Percentiles rank a stretch among this genome's conserved stretches.
Evolutionary conservation across 2,113 vertebrate species (phyloP).

Genomic region (Sinocyclocheilus grahami): DNA sequence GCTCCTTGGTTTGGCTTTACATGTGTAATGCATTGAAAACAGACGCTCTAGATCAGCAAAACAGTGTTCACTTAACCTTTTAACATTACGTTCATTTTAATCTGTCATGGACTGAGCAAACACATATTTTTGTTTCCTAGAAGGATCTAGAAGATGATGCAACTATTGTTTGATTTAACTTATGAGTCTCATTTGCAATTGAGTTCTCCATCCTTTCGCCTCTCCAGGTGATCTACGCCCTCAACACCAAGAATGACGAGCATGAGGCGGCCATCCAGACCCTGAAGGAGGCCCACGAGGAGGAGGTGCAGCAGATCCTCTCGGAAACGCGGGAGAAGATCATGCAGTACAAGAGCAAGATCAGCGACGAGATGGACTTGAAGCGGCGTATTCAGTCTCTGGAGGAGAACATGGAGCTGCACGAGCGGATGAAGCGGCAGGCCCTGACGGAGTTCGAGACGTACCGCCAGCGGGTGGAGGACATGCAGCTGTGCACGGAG

Average conservation of each 20-base stretch:
- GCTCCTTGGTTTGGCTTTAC: conserved; percentile 10
- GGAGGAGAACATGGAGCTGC: conserved; percentile 94
- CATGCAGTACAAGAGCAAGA: conserved; percentile 91
- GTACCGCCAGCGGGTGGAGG: conserved; percentile 93
- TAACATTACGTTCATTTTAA: conserved; percentile 2
- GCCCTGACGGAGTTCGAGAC: conserved; percentile 94
- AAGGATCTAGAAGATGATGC: background rate
- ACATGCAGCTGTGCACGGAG: conserved; percentile 96
- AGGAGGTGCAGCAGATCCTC: conserved; percentile 98
- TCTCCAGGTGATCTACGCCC: conserved; percentile 94
- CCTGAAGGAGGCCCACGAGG: conserved; percentile 98
- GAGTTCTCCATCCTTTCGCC: background rate
- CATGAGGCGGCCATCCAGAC: conserved; percentile 95
- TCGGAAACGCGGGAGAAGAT: conserved; percentile 97
- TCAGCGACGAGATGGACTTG: conserved; percentile 93
- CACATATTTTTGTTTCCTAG: background rate
- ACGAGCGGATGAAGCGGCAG: conserved; percentile 94
- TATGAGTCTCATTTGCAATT: background rate
- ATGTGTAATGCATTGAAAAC: conserved; percentile 21
- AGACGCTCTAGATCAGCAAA: conserved; percentile 32
- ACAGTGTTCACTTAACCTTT: conserved; percentile 38
- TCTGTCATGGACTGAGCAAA: background rate
- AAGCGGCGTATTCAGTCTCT: conserved; percentile 91
- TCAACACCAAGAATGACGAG: conserved; percentile 99
- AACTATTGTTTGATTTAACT: background rate